phyloP scores from a whole-genome alignment of 2,888 invertebrate species.

The Xanthostigma xanthostigma region DNA sequence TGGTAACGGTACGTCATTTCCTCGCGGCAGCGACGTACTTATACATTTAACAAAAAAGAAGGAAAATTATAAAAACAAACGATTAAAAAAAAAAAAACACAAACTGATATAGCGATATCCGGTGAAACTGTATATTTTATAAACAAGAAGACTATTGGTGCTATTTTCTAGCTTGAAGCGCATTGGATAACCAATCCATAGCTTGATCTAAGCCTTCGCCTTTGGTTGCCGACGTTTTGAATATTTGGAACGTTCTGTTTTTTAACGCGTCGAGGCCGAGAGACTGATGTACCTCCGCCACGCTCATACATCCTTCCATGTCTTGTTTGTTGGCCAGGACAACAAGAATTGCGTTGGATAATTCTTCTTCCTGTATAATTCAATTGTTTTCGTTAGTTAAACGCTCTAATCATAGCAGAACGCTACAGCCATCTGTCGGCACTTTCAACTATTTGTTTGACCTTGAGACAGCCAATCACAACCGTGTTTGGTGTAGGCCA shows the following conservation, averaged over 20 bases:
- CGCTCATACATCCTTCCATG: conserved; percentile 92
- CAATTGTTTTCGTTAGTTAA: conserved; percentile 9
- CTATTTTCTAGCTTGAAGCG: conserved; percentile 79
- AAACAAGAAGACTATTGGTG: conserved; percentile 14
- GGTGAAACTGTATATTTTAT: too few species aligned
- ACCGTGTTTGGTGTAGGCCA: too few species aligned
- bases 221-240: conserved; percentile 96
- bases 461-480: too few species aligned
- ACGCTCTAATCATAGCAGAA: neutral
- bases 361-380: conserved; percentile 76
- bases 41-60: too few species aligned
- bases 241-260: conserved; percentile 97
- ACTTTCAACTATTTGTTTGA: too few species aligned
- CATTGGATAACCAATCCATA: conserved; percentile 97
- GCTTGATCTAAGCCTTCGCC: conserved; percentile 97
- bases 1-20: too few species aligned
- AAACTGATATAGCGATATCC: too few species aligned
- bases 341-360: conserved; percentile 87
- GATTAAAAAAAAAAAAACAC: too few species aligned
- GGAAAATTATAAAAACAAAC: too few species aligned
- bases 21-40: too few species aligned
- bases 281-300: conserved; percentile 93
- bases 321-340: conserved; percentile 99
- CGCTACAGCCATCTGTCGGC: too few species aligned
- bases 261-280: conserved; percentile 88